phyloP scores from a whole-genome alignment of 2,888 invertebrate genomes.

The Helicoverpa assulta region DNA sequence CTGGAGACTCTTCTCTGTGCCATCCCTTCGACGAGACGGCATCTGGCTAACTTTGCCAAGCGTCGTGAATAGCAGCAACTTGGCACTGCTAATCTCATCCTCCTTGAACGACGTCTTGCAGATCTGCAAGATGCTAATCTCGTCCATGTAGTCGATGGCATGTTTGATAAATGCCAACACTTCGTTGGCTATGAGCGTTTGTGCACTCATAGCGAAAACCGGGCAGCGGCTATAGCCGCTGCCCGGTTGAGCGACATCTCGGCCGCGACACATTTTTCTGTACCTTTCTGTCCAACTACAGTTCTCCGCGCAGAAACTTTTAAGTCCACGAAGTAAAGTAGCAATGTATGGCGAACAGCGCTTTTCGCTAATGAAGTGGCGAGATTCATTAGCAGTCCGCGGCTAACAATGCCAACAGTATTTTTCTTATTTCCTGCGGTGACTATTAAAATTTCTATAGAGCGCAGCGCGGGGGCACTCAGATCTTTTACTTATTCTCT shows the following conservation, averaged over 20 bases:
- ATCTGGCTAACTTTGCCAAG: too few relatives aligned
- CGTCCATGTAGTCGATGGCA: too few relatives aligned
- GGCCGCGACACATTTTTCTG: conserved; percentile 1
- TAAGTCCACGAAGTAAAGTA: conserved; percentile 29
- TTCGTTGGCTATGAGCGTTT: too few relatives aligned
- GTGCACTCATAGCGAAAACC: too few relatives aligned
- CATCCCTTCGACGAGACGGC: too few relatives aligned
- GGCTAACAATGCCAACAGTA: conserved; percentile 43
- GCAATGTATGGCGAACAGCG: conserved; percentile 47
- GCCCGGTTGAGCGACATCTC: conserved; percentile 59
- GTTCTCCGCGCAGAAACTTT: conserved; percentile 30
- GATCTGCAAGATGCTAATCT: too few relatives aligned
- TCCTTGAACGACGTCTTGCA: too few relatives aligned
- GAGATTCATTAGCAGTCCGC: conserved; percentile 56
- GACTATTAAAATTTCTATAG: conserved; percentile 55
- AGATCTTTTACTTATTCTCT: conserved; percentile 31
- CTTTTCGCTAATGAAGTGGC: conserved; percentile 44
- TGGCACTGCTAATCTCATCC: too few relatives aligned
- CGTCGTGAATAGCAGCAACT: too few relatives aligned
- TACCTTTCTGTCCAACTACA: conserved; percentile 21
- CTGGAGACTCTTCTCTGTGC: too few relatives aligned
- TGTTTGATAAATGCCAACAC: too few relatives aligned
- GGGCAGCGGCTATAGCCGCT: too few relatives aligned
- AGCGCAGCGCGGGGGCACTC: conserved; percentile 6
- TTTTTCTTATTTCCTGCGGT: conserved; percentile 60